Evolutionary conservation across 2,888 invertebrate species (phyloP), one percentile per base, ranked within the genome.

Genomic region (Erebia aethiops): DNA sequence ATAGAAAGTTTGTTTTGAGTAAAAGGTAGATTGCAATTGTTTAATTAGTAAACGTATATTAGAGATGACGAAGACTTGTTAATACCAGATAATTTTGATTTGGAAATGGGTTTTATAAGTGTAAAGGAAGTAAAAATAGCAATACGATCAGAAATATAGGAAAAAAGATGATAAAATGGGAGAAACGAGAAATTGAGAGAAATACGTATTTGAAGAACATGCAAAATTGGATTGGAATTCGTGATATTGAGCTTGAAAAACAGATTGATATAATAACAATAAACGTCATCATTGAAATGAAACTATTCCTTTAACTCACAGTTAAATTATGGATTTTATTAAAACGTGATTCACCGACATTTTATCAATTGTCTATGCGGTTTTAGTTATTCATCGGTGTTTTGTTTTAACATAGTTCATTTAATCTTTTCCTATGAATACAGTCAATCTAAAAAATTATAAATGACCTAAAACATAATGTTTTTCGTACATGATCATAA

Each of bases 21-120:
- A 18, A 54, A 54, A 54, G 54, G 54, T 10, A 10, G 52, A 52
- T 10, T 52, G 10, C n/a, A 16, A 54, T 18, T 54, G 54, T 54
- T 18, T 18, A 43, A 18, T 56, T 41, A 63, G 43, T 43, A 41
- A 41, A 65, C 13, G 41, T 41, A 43, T 54, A 16, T 54, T 54
- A 57, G 21, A 58, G 69, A 73, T 71, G 73, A 73, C 71, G 73
- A 73, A 73, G 71, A 73, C 73, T 52, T 65, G 52, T 43, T 62
- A 49, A 21, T 41, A 11, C 69, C 51, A 35, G 69, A 63, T 57
- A 60, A 61, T 60, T 73, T 66, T 62, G 65, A 72, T 60, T 72
- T 64, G 68, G 70, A 57, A 69, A 67, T 67, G 43, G 51, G 16
- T 69, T 70, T 69, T 71, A 9, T 65, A 64, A 64, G 18, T 41